Evolutionary conservation across 2,797 vertebrate species (phyloP), one percentile per base, ranked within the genome.

Genomic region (Glossophaga mutica): DNA sequence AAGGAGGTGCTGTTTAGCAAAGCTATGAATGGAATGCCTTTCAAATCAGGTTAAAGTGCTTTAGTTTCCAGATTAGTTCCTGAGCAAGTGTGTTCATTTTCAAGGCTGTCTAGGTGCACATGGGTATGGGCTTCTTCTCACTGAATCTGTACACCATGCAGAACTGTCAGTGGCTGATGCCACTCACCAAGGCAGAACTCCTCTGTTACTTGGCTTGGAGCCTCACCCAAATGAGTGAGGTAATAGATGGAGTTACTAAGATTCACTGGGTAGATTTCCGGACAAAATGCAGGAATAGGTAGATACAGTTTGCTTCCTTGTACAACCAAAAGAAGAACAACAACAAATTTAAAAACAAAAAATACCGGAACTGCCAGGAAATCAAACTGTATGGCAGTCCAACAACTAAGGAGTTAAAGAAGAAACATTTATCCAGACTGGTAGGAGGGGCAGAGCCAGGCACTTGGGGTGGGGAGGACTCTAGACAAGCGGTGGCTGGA

Each of bases 71-170:
- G 57, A 55, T 26, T 4, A 8, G 39, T 59, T 52, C 55, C 19
- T 32, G 29, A 74, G 71, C 18, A 57, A 18, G 9, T 24, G 16
- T 37, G 42, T 70, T 70, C 18, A 2, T 57, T n/a, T 42, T 88
- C 37, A 24, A 68, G 87, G 21, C 46, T 9, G 5, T 55, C 19
- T 16, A 0, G n/a, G 3, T 6, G 46, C 70, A 52, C n/a, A 26
- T 21, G 67, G 50, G 18, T 42, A 22, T 68, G 42, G 22, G 32
- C 32, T 16, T 39, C 2, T 10, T 52, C 7, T 42, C n/a, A 39
- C n/a, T 6, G 42, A 15, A 34, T 10, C 9, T 70, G 39, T 2
- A 32, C n/a, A 34, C 24, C 24, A 2, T 0, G 2, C 21, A 2
- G 15, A 10, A 9, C 57, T 29, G 16, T 16, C 11, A 0, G 18